Evolutionary conservation across 1,140 invertebrate genomes (phyloP).

Genomic region (Drosophila suzukii): DNA sequence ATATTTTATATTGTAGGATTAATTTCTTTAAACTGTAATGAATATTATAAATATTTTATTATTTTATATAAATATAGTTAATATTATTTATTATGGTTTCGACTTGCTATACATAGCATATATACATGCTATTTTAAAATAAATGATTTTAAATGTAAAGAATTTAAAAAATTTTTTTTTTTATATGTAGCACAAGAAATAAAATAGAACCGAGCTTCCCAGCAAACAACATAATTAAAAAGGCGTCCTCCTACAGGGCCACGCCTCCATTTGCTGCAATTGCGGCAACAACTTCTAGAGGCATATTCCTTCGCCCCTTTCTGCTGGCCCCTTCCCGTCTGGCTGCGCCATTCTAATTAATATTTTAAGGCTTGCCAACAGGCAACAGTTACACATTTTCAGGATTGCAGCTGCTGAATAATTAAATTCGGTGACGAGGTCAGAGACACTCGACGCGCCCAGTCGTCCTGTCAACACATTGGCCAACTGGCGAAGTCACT

Average conservation of each 20-base stretch:
- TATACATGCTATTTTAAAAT: too few relatives aligned
- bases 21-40: too few relatives aligned
- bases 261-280: conserved; percentile 39
- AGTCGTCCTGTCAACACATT: conserved; percentile 34
- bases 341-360: conserved; percentile 71
- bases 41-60: too few relatives aligned
- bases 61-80: too few relatives aligned
- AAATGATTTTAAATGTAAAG: neutral
- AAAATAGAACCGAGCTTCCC: neutral
- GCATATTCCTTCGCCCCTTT: conserved; percentile 5
- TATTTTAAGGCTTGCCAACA: conserved; percentile 65
- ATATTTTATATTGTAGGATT: too few relatives aligned
- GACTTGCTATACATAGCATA: too few relatives aligned
- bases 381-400: conserved; percentile 58
- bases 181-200: neutral
- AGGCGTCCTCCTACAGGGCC: conserved; percentile 30
- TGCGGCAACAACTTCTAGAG: conserved; percentile 39
- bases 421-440: conserved; percentile 64
- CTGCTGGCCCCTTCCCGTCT: conserved; percentile 3
- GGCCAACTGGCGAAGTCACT: conserved; percentile 29
- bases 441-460: conserved; percentile 29
- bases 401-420: conserved; percentile 68
- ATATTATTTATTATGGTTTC: too few relatives aligned
- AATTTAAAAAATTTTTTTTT: neutral
- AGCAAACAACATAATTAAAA: conserved; percentile 61